Evolutionary conservation across 2,113 vertebrate genomes (phyloP), one percentile per base, ranked within the genome.

Genomic region (Chamaetylas fuelleborni): DNA sequence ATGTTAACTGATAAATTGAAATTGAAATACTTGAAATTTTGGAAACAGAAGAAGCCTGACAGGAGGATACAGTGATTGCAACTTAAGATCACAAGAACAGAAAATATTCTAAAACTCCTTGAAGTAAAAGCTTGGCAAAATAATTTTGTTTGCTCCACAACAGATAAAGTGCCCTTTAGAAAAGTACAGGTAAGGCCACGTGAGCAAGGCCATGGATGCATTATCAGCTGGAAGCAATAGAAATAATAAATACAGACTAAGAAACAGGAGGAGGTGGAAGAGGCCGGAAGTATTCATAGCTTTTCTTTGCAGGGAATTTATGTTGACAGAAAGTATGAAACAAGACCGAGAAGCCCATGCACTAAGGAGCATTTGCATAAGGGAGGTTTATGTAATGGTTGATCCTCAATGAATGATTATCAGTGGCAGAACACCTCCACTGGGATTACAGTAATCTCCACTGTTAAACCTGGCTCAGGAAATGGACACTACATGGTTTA

Each of bases 371-470:
- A 89, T 80, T 76, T 89, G 82, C 79, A 54, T 73, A 77, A 93
- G 83, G 40, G 74, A 66, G 86, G 89, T 97, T 97, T 97, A 96
- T 51, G 83, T 71, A 97, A 86, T 6, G 25, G n/a, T 67, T 88
- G 80, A 97, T 97, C 95, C 88, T 11, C 64, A 17, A 2, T 93
- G 97, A 97, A 28, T 89, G 92, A 96, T 97, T 91, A 69, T 66
- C 77, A 26, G 71, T 97, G 97, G 94, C 97, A 97, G 93, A 78
- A 94, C 95, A 93, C 95, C 96, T 95, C 91, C 76, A 64, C 50
- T 14, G 28, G 91, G 90, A 96, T 54, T 71, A 89, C 86, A 48
- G 57, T 97, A 96, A 97, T 97, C 95, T 80, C 81, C 76, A 40
- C 78, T 56, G 70, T 38, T 93, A 97, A 98, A 89, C 96, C 84